These are phyloP conservation scores for Dromiciops gliroides DNA, from an alignment of 2,113 vertebrate species.

Conservation along the genomic window DNA sequence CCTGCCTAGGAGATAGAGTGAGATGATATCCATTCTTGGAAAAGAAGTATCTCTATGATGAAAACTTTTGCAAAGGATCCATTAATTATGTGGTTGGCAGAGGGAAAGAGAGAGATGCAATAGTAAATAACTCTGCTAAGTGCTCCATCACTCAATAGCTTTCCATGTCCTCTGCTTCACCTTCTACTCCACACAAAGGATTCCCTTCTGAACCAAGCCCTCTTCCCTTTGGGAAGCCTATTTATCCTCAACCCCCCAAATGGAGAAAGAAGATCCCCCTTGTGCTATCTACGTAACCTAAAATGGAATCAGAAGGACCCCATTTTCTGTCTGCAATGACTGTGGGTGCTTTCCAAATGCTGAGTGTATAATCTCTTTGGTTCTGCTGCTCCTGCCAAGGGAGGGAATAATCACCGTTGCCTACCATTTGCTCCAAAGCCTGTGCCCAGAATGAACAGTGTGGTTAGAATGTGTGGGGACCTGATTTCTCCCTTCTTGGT, in stretches of 20 bases:
- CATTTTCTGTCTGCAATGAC: constrained; percentile 14
- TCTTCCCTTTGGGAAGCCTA: background rate
- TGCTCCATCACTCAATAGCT: constrained; percentile 6
- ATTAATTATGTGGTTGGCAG: constrained; percentile 20
- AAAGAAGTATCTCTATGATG: constrained; percentile 23
- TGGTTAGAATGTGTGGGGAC: background rate
- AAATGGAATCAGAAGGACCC: constrained; percentile 8
- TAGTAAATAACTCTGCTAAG: constrained; percentile 40
- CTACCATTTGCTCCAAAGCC: background rate
- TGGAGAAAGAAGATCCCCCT: background rate
- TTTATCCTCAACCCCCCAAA: background rate
- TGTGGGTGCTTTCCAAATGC: constrained; percentile 67
- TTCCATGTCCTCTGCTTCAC: constrained; percentile 52
- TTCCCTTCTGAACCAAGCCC: constrained; percentile 22
- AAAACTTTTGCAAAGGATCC: constrained; percentile 46
- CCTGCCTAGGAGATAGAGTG: background rate
- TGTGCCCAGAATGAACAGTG: background rate
- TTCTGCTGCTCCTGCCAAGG: constrained; percentile 66
- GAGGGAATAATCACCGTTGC: constrained; percentile 24
- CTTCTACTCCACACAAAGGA: constrained; percentile 23
- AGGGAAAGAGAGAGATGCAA: constrained; percentile 38
- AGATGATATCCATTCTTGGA: constrained; percentile 17
- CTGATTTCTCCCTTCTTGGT: background rate
- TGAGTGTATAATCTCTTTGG: constrained; percentile 69
- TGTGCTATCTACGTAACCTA: constrained; percentile 37